A percentile compares a stretch with the other conserved stretches of the same genome.
Conservation (phyloP, 2,888 invertebrate genomes). For the Microplitis manilae region DNA sequence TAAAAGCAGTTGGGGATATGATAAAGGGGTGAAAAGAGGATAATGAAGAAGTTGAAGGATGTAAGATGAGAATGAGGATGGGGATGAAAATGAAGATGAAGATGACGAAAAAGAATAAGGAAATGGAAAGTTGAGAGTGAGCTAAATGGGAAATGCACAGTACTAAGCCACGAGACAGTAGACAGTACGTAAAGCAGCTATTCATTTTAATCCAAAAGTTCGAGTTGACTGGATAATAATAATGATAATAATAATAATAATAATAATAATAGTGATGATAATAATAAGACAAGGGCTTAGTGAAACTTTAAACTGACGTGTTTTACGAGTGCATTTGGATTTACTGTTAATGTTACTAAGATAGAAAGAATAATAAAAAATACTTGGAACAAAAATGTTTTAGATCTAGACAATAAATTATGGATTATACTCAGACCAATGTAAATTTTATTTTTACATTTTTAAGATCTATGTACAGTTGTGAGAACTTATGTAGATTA, state of each 20-base stretch:
- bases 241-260: slow-evolving; percentile 12
- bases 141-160: slow-evolving; percentile 26
- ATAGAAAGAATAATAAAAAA: too few relatives aligned
- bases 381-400: too few relatives aligned
- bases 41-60: background rate
- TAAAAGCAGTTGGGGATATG: too few relatives aligned
- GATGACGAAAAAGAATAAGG: background rate
- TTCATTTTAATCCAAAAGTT: slow-evolving; percentile 64
- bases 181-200: slow-evolving; percentile 49
- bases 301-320: too few relatives aligned
- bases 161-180: slow-evolving; percentile 18
- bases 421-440: too few relatives aligned
- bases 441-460: too few relatives aligned
- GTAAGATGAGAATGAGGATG: background rate
- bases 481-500: too few relatives aligned
- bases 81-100: background rate
- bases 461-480: too few relatives aligned
- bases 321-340: too few relatives aligned
- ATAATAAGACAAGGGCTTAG: background rate
- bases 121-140: slow-evolving; percentile 22
- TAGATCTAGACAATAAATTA: too few relatives aligned
- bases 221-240: slow-evolving; percentile 51
- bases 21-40: background rate
- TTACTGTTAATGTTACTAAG: too few relatives aligned
- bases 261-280: background rate